Percentiles rank a stretch among this genome's conserved stretches.
Evolutionary conservation across 2,113 vertebrate genomes (phyloP).

Genomic region (Urocolius indicus): DNA sequence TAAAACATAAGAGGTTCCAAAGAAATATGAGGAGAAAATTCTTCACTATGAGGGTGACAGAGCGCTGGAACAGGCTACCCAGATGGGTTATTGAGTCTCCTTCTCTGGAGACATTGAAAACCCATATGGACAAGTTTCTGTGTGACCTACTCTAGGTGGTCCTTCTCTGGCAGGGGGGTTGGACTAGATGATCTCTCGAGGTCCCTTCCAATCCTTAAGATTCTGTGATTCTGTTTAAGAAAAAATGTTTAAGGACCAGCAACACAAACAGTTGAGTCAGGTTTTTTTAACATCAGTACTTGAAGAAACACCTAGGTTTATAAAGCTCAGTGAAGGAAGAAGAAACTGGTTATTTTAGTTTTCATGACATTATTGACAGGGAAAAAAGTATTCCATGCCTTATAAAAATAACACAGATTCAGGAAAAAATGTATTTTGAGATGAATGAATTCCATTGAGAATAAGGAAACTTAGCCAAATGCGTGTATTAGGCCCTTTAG

Average conservation of each 20-base stretch:
- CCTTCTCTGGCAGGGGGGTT: too few species aligned
- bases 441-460: background rate
- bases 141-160: too few species aligned
- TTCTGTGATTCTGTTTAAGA: too few species aligned
- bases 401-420: background rate
- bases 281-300: background rate
- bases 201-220: too few species aligned
- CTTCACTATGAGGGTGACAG: too few species aligned
- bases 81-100: too few species aligned
- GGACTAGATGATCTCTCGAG: too few species aligned
- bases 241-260: background rate
- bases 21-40: too few species aligned
- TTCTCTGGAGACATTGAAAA: too few species aligned
- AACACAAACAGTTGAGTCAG: background rate
- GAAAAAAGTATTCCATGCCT: background rate
- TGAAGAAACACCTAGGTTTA: background rate
- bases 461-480: background rate
- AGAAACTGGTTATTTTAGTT: background rate
- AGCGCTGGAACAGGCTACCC: too few species aligned
- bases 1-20: too few species aligned
- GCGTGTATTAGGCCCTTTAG: background rate
- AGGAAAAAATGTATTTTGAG: background rate
- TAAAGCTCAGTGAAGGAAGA: background rate
- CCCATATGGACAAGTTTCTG: too few species aligned
- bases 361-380: background rate